Evolutionary conservation across 2,113 vertebrate species (phyloP).

Genomic region (Planiliza haematocheilus): DNA sequence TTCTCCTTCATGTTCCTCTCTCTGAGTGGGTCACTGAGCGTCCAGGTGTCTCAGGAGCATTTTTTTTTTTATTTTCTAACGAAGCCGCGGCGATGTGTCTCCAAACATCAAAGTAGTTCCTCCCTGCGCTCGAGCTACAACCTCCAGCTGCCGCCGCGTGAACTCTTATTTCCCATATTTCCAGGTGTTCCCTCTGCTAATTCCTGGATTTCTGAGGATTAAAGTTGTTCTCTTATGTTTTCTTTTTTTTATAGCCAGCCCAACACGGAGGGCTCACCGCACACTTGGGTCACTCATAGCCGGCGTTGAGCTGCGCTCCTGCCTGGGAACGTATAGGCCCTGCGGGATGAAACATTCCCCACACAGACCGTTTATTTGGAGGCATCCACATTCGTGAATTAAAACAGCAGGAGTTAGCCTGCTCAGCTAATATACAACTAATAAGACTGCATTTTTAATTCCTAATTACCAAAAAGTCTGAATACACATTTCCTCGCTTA

Average conservation of each 20-base stretch:
- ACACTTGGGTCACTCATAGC: neutral
- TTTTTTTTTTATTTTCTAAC: too few relatives aligned
- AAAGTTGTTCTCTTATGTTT: too few relatives aligned
- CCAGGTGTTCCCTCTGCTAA: constrained; percentile 33
- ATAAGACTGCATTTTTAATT: too few relatives aligned
- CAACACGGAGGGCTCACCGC: constrained; percentile 1
- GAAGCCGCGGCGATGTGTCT: neutral
- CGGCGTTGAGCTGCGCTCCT: neutral
- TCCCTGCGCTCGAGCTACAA: constrained; percentile 22
- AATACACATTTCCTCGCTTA: neutral
- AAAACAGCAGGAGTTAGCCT: too few relatives aligned
- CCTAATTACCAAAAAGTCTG: neutral
- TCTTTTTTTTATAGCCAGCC: constrained; percentile 1
- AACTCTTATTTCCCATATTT: constrained; percentile 33
- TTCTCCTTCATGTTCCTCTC: constrained; percentile 94
- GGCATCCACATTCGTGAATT: too few relatives aligned
- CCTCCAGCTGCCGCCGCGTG: constrained; percentile 14
- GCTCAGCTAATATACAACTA: too few relatives aligned
- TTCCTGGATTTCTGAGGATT: constrained; percentile 15
- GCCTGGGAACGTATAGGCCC: neutral
- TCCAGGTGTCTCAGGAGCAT: constrained; percentile 23
- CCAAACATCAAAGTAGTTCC: neutral
- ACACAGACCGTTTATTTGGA: neutral
- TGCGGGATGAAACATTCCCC: neutral
- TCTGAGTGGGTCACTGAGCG: neutral